Percentiles rank a stretch among this genome's conserved stretches.
Evolutionary conservation across 2,113 vertebrate genomes (phyloP).

Genomic region (Clupea harengus): DNA sequence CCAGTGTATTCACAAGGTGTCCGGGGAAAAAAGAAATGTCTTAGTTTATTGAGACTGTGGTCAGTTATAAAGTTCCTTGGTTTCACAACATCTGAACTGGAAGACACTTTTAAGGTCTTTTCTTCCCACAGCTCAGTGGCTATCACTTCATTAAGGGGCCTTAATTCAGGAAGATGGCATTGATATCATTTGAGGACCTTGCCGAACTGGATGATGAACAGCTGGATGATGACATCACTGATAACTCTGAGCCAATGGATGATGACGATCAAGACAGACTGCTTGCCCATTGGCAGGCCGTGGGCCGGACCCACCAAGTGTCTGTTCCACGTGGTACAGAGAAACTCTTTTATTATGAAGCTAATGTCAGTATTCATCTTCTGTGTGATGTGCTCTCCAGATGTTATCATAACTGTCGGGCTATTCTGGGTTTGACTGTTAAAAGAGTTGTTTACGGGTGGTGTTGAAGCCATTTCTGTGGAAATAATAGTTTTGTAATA

Average conservation of each 20-base stretch:
- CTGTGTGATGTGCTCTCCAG: neutral
- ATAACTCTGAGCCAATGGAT: conserved; percentile 60
- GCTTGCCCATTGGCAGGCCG: conserved; percentile 75
- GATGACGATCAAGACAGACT: conserved; percentile 59
- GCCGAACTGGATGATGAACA: conserved; percentile 72
- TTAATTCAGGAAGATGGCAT: conserved; percentile 66
- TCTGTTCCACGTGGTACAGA: conserved; percentile 72
- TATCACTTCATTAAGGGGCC: no score
- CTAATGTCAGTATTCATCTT: neutral
- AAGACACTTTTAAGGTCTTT: no score
- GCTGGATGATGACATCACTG: conserved; percentile 59
- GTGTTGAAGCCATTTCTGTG: no score
- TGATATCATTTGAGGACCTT: conserved; percentile 79
- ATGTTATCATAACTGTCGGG: neutral
- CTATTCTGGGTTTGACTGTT: neutral
- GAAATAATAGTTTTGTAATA: no score
- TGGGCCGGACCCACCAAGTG: conserved; percentile 80
- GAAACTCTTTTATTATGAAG: neutral
- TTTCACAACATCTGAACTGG: no score
- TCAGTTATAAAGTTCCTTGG: no score
- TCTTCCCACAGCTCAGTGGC: no score
- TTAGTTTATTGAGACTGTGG: no score
- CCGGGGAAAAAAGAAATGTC: no score
- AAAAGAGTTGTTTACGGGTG: neutral
- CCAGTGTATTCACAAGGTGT: no score